Conservation (phyloP, 1,140 invertebrate species). For the Ridgeia piscesae region DNA sequence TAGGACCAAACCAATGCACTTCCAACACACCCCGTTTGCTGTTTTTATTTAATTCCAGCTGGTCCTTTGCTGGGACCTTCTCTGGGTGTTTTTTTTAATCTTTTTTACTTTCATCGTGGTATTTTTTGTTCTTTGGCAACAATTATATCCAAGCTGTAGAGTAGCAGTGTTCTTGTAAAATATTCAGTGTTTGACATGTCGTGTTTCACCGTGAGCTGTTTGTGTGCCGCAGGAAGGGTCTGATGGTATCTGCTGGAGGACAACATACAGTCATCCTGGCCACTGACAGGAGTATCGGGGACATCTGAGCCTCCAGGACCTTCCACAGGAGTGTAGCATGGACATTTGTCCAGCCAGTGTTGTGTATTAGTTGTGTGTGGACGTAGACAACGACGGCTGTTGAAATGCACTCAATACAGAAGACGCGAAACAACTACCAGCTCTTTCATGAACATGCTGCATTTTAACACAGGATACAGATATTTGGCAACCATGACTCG, state of each 20-base stretch:
- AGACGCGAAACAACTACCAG: neutral
- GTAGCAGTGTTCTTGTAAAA: neutral
- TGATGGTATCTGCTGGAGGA: slow-evolving; percentile 30
- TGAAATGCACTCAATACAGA: neutral
- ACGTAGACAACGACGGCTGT: neutral
- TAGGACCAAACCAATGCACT: no score
- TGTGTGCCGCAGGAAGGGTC: slow-evolving; percentile 17
- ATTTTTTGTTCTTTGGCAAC: no score
- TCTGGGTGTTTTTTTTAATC: no score
- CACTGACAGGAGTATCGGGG: slow-evolving; percentile 1
- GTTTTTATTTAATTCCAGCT: no score
- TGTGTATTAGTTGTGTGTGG: neutral
- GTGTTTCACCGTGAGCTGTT: neutral
- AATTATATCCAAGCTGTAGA: no score
- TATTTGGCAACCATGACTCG: neutral
- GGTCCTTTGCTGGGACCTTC: no score
- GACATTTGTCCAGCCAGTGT: neutral
- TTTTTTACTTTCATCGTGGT: no score
- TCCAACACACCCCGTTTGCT: no score
- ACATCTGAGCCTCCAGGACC: neutral
- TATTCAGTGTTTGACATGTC: neutral
- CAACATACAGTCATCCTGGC: slow-evolving; percentile 29
- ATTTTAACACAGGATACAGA: neutral
- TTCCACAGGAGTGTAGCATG: neutral
- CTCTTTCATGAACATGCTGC: neutral